Evolutionary conservation across 2,888 invertebrate species (phyloP).

Genomic region (Tholera decimalis): DNA sequence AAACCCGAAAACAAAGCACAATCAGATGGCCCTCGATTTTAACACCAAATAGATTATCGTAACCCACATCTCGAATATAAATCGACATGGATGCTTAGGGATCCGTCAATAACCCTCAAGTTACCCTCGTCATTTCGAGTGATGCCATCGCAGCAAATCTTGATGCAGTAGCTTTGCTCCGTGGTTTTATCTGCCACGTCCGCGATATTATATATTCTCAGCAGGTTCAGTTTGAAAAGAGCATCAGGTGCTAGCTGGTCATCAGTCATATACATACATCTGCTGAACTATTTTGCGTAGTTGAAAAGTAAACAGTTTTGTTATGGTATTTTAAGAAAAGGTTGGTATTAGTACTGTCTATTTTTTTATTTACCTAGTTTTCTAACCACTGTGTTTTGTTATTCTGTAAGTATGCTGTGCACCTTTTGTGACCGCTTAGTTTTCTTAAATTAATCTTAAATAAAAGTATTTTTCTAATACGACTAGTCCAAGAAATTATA

Average conservation of each 20-base stretch:
- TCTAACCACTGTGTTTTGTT: background rate
- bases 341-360: too few species aligned
- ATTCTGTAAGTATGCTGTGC: background rate
- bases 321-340: too few species aligned
- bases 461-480: too few species aligned
- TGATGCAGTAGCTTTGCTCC: conserved; percentile 33
- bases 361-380: background rate
- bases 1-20: conserved; percentile 12
- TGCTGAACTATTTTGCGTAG: too few species aligned
- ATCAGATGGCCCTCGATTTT: conserved; percentile 31
- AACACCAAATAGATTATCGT: conserved; percentile 50
- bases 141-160: conserved; percentile 58
- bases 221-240: too few species aligned
- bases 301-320: too few species aligned
- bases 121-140: conserved; percentile 60
- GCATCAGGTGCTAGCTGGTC: too few species aligned
- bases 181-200: background rate
- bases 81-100: conserved; percentile 51
- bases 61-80: conserved; percentile 50
- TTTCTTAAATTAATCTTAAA: background rate
- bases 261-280: too few species aligned
- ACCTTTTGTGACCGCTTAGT: too few species aligned
- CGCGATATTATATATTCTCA: background rate
- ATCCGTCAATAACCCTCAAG: conserved; percentile 55
- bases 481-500: too few species aligned